Evolutionary conservation across 2,888 invertebrate species (phyloP), one percentile per base, ranked within the genome.

Genomic region (Hyposoter dolosus): DNA sequence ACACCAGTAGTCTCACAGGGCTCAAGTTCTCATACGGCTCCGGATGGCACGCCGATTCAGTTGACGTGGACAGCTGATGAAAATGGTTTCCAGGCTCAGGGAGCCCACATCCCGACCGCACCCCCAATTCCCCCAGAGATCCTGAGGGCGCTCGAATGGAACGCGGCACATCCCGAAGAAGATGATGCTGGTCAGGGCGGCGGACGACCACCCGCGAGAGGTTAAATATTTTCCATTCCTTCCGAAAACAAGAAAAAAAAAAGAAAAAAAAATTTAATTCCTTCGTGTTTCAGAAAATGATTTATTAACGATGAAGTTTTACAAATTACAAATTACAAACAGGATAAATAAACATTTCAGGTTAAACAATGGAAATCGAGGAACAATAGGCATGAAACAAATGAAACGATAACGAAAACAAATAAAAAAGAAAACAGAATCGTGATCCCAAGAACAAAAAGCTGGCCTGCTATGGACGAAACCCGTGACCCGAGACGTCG

Each of bases 101-200:
- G 94, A 66, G 93, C 93, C 17, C 94, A 94, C 89, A 93, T 94
- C 83, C 94, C 94, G 63, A 94, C 94, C 76, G 92, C 94, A 32
- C 94, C 94, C 3, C 94, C 94, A 81, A 94, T 94, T 86, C 94
- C 94, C 3, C 94, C 93, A 85, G 94, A 94, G 85, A 94, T 94
- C 89, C 93, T 91, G 86, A 92, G 94, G 88, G 94, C 94, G 82
- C 93, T 94, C 83, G 94, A 94, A 74, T 94, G 93, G 93, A 94
- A 93, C 92, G 94, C 94, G 82, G 94, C 94, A 74, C 94, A 94
- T 84, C 94, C 94, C 45, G 94, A 94, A 83, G 94, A 94, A 87
- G 93, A 94, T 84, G 92, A 92, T 80, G 92, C 89, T 82, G 92
- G 92, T 76, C 89, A 90, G 68, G 85, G 85, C 56, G 84, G 68